A percentile compares a stretch with the other conserved stretches of the same genome.
phyloP scores from a whole-genome alignment of 1,140 invertebrate genomes.

The Meloidogyne exigua region DNA sequence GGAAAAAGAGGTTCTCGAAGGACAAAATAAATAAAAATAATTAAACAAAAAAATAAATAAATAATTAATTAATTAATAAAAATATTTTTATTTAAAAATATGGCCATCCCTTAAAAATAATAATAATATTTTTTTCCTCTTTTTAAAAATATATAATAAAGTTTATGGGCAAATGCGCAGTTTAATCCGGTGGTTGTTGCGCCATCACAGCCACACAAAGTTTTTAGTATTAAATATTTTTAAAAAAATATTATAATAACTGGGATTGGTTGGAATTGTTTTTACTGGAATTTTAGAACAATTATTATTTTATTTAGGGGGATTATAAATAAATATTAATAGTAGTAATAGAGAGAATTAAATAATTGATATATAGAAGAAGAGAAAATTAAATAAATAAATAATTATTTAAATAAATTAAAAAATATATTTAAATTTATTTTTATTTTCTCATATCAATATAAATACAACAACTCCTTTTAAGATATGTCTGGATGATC shows the following conservation, averaged over 20 bases:
- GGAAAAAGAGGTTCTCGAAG: not conserved
- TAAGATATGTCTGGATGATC: too few species aligned
- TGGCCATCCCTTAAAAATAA: not conserved
- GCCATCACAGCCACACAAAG: not conserved
- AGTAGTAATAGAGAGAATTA: too few species aligned
- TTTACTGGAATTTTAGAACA: too few species aligned
- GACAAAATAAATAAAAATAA: not conserved
- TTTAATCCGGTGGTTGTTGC: not conserved
- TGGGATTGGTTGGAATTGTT: not conserved
- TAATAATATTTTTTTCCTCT: not conserved
- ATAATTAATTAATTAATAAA: not conserved
- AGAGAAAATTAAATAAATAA: too few species aligned
- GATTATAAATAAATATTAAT: too few species aligned
- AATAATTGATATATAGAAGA: too few species aligned
- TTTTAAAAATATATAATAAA: not conserved
- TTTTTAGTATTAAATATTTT: not conserved
- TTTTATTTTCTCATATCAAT: too few species aligned
- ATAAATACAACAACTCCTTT: too few species aligned
- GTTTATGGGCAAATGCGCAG: constrained; percentile 1
- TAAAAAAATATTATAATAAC: not conserved
- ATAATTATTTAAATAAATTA: too few species aligned
- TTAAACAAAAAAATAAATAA: not conserved
- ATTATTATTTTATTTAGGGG: too few species aligned
- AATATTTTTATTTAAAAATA: too few species aligned
- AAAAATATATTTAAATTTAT: too few species aligned